Evolutionary conservation across 2,888 invertebrate genomes (phyloP), one percentile per base, ranked within the genome.

Genomic region (Mantis religiosa): DNA sequence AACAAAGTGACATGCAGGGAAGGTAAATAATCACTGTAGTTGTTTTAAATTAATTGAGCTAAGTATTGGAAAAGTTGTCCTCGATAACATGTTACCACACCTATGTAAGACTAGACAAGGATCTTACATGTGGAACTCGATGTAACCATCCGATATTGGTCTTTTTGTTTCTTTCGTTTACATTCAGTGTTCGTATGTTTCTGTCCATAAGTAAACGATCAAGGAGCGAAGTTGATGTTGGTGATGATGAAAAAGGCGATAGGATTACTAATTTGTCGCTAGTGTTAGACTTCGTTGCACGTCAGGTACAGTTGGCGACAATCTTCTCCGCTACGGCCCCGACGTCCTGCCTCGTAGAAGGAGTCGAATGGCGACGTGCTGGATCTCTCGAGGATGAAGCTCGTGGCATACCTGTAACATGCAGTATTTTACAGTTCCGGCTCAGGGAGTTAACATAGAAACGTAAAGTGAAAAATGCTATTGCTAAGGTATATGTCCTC

Each of bases 311-410:
- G 94, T 92, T 97, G 96, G 92, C 96, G 96, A 92, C 98, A 98
- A 93, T 98, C 97, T 91, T 97, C 96, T 86, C 97, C 98, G 82
- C 96, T 96, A 92, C 98, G 95, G 89, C 98, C 98, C 91, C 97
- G 95, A 92, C 98, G 95, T 30, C 97, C 97, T 8, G 98, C 98
- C 92, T 98, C 97, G 92, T 97, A 97, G 91, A 97, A 95, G 86
- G 96, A 94, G 91, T 97, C 97, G 93, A 98, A 97, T 25, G 93
- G 92, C 47, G 96, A 95, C 88, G 95, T 95, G 90, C 94, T 94
- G 89, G 96, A 95, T 93, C 96, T 96, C 92, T 98, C 97, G 90
- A 98, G 93, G 86, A 97, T 94, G 93, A 97, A 97, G 93, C 98
- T 97, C 90, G 98, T 96, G 87, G 97, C 97, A 93, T 98, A 98